Base-by-base conservation (phyloP, 2,888 invertebrate genomes). In the Crioceris asparagi region DNA sequence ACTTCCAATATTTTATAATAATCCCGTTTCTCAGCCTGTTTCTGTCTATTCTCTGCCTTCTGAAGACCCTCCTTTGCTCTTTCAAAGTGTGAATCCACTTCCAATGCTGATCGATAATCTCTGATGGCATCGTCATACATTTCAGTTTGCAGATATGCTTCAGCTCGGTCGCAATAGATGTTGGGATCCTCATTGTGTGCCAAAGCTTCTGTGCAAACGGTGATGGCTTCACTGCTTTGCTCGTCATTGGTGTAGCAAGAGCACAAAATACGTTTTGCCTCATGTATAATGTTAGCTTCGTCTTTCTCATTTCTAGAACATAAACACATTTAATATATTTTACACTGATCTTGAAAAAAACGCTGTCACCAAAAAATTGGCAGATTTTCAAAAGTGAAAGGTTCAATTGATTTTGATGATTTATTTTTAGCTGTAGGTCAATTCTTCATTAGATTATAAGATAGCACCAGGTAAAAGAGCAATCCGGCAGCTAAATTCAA, bases 1-100 rank as follows among this genome's bases (percentile, higher is more conserved):
- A 99, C 94, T 10, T 83, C 86, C 36, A 96, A 70, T 52, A 96
- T 96, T 67, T 97, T 96, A 65, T 98, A 98, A 66, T 98, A 98
- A 66, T 98, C 97, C 48, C 94, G 69, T 56, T 83, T 83, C 57
- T 92, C 87, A 0, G 94, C 75, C 59, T 91, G 86, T 57, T 94
- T 94, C 64, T 92, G 87, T 49, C 93, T 65, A 57, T 90, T 86
- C 65, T 94, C 88, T 2, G 93, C 92, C 50, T 79, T 79, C 42
- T 79, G 75, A 15, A 92, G 61, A 0, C 96, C 96, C 41, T 97
- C 92, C 60, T 85, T 83, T 2, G 94, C 94, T 45, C 88, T 69
- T 48, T 79, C 75, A 43, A 77, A 71, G 17, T 79, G 73, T 25
- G 83, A 79, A 49, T 97, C 88, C 27, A 27, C 27, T 51, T 87